Base-by-base conservation (phyloP, 2,797 vertebrate species). In the Clarias platycephalus region DNA sequence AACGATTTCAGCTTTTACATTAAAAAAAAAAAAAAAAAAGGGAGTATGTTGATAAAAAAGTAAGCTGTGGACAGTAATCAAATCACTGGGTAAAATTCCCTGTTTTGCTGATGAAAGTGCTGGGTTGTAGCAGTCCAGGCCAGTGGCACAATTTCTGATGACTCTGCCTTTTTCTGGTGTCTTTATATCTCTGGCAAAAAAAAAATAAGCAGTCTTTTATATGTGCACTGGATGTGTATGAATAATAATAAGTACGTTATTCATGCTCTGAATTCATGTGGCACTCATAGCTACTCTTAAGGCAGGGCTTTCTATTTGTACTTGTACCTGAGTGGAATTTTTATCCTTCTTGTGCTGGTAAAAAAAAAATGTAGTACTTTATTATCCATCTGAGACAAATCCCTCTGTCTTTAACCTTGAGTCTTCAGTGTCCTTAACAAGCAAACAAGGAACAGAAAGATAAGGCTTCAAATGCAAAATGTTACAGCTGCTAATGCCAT, bases 361-460 rank as follows among this genome's bases (percentile, higher is more conserved):
- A 62, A 66, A 81, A 60, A 57, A 72, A 75, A 5, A 83, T 24
- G 67, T 62, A 44, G 67, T 24, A 26, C 4, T 78, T 82, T 68
- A 74, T 7, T 80, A 63, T 53, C 68, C 60, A 66, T 67, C 76
- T 22, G n/a, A 64, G 81, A 83, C 67, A 62, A 79, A 79, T 68
- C 80, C 55, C n/a, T 78, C 26, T 70, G 57, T 72, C 31, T 83
- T 79, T 86, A 86, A 79, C 81, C 85, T 70, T 60, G 5, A 60
- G 68, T 22, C 18, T 71, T 78, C 37, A 70, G 16, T 16, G 40
- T 72, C 55, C 49, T 53, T 71, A 63, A 63, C 63, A 76, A 82
- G 71, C 7, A 3, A 28, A 12, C 49, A 22, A 15, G 68, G 58
- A 85, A 85, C 44, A 22, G 24, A 20, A 5, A 68, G 37, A 70